phyloP scores from a whole-genome alignment of 2,888 invertebrate species.

The Noctua comes region DNA sequence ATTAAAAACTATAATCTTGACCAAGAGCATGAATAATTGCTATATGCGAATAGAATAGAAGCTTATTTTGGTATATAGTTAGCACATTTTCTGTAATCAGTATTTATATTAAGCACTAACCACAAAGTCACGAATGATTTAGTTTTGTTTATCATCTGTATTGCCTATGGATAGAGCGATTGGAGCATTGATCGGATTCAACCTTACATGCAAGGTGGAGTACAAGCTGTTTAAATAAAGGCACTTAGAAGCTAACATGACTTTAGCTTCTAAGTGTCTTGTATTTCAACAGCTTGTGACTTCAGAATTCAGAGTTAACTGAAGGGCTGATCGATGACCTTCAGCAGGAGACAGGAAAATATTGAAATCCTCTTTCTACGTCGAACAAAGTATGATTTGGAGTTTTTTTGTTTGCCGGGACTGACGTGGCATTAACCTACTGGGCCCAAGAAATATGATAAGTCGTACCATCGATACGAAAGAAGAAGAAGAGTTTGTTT shows the following conservation, averaged over 20 bases:
- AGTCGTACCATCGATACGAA: too few relatives aligned
- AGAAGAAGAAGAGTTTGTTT: not conserved
- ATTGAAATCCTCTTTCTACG: not conserved
- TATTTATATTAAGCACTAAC: not conserved
- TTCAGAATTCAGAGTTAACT: not conserved
- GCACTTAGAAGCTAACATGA: too few relatives aligned
- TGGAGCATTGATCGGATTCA: not conserved
- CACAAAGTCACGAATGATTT: not conserved
- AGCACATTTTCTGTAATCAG: not conserved
- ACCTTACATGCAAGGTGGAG: not conserved
- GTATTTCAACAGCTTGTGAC: too few relatives aligned
- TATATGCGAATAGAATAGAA: not conserved
- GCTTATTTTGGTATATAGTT: slow-evolving; percentile 7
- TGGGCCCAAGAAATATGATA: not conserved
- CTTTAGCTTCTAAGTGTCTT: too few relatives aligned
- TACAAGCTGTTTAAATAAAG: not conserved
- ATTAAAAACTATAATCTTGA: not conserved
- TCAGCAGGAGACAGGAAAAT: not conserved
- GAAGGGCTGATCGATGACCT: not conserved
- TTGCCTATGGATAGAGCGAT: not conserved
- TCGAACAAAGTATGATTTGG: not conserved
- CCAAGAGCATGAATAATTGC: not conserved
- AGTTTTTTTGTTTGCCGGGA: not conserved
- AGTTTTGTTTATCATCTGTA: slow-evolving; percentile 1
- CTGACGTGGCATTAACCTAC: not conserved